Conservation (phyloP, 2,113 vertebrate genomes). For the Hippolais icterina region DNA sequence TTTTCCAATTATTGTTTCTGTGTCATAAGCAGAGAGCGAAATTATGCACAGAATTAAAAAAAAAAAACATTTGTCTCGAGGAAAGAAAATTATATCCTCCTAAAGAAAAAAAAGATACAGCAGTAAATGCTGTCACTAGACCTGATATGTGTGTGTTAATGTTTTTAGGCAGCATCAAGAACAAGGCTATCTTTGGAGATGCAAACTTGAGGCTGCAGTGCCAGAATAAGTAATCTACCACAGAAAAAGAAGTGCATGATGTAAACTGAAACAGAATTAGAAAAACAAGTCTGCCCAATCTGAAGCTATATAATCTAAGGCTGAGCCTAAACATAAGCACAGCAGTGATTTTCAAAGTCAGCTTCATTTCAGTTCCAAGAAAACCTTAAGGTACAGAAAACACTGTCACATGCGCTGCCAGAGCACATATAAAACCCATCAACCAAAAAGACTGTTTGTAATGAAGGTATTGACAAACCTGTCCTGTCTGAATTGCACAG, state of each 20-base stretch:
- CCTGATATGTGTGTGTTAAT: not conserved
- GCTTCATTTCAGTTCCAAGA: not conserved
- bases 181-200: not conserved
- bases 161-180: not conserved
- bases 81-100: not conserved
- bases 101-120: not conserved
- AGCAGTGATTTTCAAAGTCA: not conserved
- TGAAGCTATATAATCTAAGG: not conserved
- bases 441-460: fast-evolving
- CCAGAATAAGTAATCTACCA: not conserved
- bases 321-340: not conserved
- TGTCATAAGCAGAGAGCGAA: not conserved
- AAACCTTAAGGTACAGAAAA: not conserved
- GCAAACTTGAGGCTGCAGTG: not conserved
- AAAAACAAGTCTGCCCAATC: not conserved
- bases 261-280: not conserved
- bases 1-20: not conserved
- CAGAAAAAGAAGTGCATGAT: not conserved
- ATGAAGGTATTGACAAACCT: constrained; percentile 63
- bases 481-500: constrained; percentile 96
- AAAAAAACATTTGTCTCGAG: not conserved
- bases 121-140: not conserved
- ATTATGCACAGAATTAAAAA: not conserved
- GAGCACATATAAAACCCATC: not conserved
- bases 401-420: not conserved